Evolutionary conservation across 2,888 invertebrate genomes (phyloP), one percentile per base, ranked within the genome.

Genomic region (Pristionchus mayeri): DNA sequence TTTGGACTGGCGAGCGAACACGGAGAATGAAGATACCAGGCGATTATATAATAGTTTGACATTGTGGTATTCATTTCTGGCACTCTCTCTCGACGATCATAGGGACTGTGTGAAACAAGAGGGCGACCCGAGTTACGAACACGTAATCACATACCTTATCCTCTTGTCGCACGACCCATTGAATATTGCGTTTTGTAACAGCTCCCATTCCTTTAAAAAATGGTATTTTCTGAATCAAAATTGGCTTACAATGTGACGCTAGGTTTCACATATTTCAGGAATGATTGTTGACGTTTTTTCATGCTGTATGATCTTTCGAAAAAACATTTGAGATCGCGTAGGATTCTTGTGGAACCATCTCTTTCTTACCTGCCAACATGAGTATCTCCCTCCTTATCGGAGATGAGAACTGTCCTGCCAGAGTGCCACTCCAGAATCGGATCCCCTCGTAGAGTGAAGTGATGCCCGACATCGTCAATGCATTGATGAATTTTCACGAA

Each of bases 331-430:
- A n/a, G n/a, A n/a, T n/a, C n/a, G n/a, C n/a, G n/a, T n/a, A n/a
- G n/a, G n/a, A n/a, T n/a, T n/a, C n/a, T n/a, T n/a, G n/a, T n/a
- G n/a, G n/a, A n/a, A n/a, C n/a, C n/a, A n/a, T 3, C 30, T 9
- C 16, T 27, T 7, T 11, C 34, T 3, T 21, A 76, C 76, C 76
- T 6, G 16, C 34, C 40, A 24, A n/a, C 76, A 78, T 50, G 50
- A 78, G 76, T 0, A 48, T 6, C 50, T 78, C 76, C n/a, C 76
- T 78, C 13, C 76, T 16, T 2, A 78, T 48, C 2, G 76, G 76
- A 24, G 30, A 78, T 0, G 9, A 7, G n/a, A 78, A 78, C 18
- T 78, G 76, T 0, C 76, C 76, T 0, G 50, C 30, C 1, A 78
- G 76, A 13, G 76, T 78, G 30, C 48, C 50, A 1, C 9, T 16